phyloP scores from a whole-genome alignment of 2,888 invertebrate genomes.

The Leucozona laternaria region DNA sequence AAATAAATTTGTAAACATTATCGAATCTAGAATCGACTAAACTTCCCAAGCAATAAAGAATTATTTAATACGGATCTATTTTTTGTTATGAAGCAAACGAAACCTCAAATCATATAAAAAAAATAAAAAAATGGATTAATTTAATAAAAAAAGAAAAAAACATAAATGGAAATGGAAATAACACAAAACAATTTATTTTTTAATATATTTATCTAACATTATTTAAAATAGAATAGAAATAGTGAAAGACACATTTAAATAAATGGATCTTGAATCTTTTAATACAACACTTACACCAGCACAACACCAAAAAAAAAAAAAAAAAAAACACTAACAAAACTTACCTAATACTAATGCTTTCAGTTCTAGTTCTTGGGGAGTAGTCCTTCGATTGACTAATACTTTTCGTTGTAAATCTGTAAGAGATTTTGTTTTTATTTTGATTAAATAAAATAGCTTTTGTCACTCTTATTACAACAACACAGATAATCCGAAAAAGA shows the following conservation, averaged over 20 bases:
- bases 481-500: constrained; percentile 7
- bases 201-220: too few relatives aligned
- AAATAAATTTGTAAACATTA: neutral
- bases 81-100: neutral
- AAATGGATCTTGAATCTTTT: neutral
- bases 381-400: constrained; percentile 87
- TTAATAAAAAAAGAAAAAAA: too few relatives aligned
- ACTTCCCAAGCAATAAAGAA: neutral
- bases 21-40: constrained; percentile 1
- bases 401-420: constrained; percentile 82
- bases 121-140: neutral
- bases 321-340: constrained; percentile 69
- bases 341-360: constrained; percentile 89
- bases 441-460: constrained; percentile 26
- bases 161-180: too few relatives aligned
- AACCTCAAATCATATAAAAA: neutral
- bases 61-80: neutral
- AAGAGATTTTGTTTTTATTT: constrained; percentile 61
- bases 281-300: neutral
- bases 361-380: constrained; percentile 91
- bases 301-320: neutral
- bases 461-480: neutral
- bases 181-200: neutral
- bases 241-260: neutral
- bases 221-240: too few relatives aligned